Evolutionary conservation across 2,113 vertebrate species (phyloP).

Genomic region (Rhynchopsitta pachyrhyncha): DNA sequence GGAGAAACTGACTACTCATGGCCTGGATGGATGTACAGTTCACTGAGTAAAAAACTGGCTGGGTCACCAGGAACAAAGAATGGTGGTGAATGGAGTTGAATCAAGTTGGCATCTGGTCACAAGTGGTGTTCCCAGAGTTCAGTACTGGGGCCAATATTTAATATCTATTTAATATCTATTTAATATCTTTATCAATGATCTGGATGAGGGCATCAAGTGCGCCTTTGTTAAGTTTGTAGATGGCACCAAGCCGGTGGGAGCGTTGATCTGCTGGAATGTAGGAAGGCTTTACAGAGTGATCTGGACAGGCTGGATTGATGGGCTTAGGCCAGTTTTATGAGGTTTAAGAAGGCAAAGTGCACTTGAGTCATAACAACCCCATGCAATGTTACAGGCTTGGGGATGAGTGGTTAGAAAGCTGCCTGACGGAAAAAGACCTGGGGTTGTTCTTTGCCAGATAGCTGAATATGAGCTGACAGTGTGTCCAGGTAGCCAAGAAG

Average conservation of each 20-base stretch:
- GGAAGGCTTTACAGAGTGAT: not conserved
- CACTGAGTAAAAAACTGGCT: not conserved
- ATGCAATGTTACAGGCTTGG: not conserved
- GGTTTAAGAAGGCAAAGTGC: not conserved
- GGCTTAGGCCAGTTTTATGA: accelerated
- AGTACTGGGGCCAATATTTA: no score
- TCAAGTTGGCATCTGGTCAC: not conserved
- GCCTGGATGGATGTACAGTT: not conserved
- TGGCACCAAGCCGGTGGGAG: not conserved
- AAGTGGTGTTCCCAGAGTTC: not conserved
- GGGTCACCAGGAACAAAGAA: not conserved
- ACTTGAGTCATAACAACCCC: accelerated
- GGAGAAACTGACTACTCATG: not conserved
- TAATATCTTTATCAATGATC: not conserved
- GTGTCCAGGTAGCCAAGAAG: not conserved
- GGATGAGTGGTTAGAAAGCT: not conserved
- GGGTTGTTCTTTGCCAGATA: not conserved
- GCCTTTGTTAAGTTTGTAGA: not conserved
- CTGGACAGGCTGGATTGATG: not conserved
- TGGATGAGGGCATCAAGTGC: not conserved
- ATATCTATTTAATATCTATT: not conserved
- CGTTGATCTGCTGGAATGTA: not conserved
- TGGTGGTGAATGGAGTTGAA: no score
- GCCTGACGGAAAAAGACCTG: not conserved
- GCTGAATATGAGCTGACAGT: not conserved